These are phyloP conservation scores for Mythimna ferrago DNA, from an alignment of 2,888 invertebrate genomes.

Conservation along the genomic window DNA sequence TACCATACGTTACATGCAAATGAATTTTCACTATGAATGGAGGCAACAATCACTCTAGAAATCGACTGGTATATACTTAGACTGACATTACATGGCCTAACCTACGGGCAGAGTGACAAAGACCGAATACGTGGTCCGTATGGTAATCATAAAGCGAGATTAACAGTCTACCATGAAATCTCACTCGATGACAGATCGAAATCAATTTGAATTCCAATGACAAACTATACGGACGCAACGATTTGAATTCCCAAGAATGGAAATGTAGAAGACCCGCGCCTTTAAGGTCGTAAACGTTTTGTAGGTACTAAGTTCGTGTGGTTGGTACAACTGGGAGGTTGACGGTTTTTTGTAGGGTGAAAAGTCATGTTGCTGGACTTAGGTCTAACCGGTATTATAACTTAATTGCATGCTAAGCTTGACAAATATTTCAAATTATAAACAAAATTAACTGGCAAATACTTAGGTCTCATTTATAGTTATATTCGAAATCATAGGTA, in stretches of 20 bases:
- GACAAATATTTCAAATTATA: too few species aligned
- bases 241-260: slow-evolving; percentile 72
- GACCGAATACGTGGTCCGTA: slow-evolving; percentile 70
- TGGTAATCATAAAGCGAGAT: slow-evolving; percentile 74
- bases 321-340: slow-evolving; percentile 48
- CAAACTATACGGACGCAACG: slow-evolving; percentile 60
- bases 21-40: slow-evolving; percentile 43
- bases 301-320: slow-evolving; percentile 55
- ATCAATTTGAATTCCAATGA: slow-evolving; percentile 74
- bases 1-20: slow-evolving; percentile 11
- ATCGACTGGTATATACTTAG: slow-evolving; percentile 44
- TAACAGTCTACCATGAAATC: slow-evolving; percentile 72
- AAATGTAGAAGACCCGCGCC: slow-evolving; percentile 68
- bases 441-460: too few species aligned
- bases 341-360: slow-evolving; percentile 42
- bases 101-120: slow-evolving; percentile 62
- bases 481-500: not conserved
- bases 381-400: too few species aligned
- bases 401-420: too few species aligned
- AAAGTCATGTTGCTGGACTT: slow-evolving; percentile 13
- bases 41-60: slow-evolving; percentile 44
- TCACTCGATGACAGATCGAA: slow-evolving; percentile 72
- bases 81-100: slow-evolving; percentile 51
- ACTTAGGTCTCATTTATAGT: not conserved
- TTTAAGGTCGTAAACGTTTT: slow-evolving; percentile 71